Evolutionary conservation across 1,140 invertebrate species (phyloP).

Genomic region (Pseudomyrmex cubaensis): DNA sequence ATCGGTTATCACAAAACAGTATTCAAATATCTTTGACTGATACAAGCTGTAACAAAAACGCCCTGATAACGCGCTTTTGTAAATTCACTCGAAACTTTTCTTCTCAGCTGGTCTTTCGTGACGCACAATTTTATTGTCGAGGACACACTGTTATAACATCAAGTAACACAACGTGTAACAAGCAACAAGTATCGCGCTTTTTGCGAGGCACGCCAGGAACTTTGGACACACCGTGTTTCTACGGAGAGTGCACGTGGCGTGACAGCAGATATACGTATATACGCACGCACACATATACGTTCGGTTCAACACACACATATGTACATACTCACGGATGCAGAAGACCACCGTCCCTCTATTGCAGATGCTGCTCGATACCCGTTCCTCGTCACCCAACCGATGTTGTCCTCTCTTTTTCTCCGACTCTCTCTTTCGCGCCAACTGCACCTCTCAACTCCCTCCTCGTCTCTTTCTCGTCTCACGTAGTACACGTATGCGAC

Average conservation of each 20-base stretch:
- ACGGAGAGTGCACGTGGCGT: conserved; percentile 74
- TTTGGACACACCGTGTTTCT: conserved; percentile 76
- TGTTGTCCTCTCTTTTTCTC: conserved; percentile 26
- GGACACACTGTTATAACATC: conserved; percentile 78
- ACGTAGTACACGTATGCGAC: conserved; percentile 3
- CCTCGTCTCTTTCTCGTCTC: neutral
- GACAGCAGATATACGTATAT: conserved; percentile 61
- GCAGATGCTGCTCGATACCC: conserved; percentile 21
- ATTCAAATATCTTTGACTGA: neutral
- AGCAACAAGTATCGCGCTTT: conserved; percentile 82
- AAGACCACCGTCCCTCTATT: conserved; percentile 53
- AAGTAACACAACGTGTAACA: conserved; percentile 64
- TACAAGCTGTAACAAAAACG: neutral
- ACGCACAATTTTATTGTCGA: conserved; percentile 68
- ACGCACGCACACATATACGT: conserved; percentile 9
- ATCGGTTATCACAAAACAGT: neutral
- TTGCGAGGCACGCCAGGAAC: conserved; percentile 78
- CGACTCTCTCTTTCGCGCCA: conserved; percentile 16
- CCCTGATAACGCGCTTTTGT: neutral
- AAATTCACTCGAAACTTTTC: conserved; percentile 32
- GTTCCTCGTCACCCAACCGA: conserved; percentile 35
- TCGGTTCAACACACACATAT: conserved; percentile 24
- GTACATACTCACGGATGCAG: conserved; percentile 42
- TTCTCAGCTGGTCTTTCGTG: conserved; percentile 51
- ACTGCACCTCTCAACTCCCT: neutral